Percentiles rank a stretch among this genome's conserved stretches.
These are phyloP conservation scores for Enteromius anoplus DNA, from an alignment of 2,797 vertebrate genomes.

Conservation along the genomic window DNA sequence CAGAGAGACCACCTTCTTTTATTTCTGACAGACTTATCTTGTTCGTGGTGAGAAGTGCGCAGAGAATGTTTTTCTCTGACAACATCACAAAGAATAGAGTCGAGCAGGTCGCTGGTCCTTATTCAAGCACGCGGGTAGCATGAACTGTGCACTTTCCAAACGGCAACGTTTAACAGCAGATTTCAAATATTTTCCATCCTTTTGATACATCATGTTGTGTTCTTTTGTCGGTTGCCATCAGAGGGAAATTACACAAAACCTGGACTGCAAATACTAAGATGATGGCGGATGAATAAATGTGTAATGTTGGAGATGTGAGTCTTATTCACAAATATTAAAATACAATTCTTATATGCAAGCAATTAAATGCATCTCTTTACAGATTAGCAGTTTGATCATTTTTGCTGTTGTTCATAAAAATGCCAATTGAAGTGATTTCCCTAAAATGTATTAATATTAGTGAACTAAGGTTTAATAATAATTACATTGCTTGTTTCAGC, in stretches of 20 bases:
- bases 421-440: background rate
- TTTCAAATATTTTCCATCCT: slow-evolving; percentile 42
- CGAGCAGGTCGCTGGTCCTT: slow-evolving; percentile 41
- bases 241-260: slow-evolving; percentile 11
- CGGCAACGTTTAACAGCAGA: slow-evolving; percentile 33
- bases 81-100: slow-evolving; percentile 52
- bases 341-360: background rate
- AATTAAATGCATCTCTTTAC: background rate
- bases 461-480: background rate
- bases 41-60: slow-evolving; percentile 43
- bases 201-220: slow-evolving; percentile 31
- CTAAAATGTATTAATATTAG: background rate
- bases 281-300: slow-evolving; percentile 1
- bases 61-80: slow-evolving; percentile 48
- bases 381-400: background rate
- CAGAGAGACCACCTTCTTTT: slow-evolving; percentile 42
- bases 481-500: no score
- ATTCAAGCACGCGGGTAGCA: slow-evolving; percentile 30
- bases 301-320: background rate
- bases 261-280: background rate
- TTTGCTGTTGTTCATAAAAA: background rate
- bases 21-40: slow-evolving; percentile 60
- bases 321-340: background rate
- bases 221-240: background rate
- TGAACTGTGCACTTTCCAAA: slow-evolving; percentile 50